Conservation (phyloP, 1,140 invertebrate species). For the Lerema accius region DNA sequence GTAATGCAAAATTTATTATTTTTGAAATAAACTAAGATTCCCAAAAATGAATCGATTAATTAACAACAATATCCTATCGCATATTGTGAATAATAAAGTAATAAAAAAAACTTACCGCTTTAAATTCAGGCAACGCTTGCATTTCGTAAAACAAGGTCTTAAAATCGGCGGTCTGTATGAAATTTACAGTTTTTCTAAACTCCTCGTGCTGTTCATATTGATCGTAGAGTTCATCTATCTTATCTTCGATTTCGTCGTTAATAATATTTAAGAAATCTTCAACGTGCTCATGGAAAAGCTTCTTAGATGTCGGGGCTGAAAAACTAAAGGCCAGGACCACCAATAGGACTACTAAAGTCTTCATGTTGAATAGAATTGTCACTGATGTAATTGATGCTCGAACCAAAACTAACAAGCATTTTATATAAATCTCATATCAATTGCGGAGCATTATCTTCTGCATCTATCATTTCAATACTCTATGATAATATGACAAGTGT, state of each 20-base stretch:
- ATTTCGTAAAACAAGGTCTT: conserved; percentile 65
- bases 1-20: too few species aligned
- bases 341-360: conserved; percentile 49
- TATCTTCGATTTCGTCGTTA: conserved; percentile 45
- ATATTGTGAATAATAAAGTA: too few species aligned
- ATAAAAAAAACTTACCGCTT: conserved; percentile 53
- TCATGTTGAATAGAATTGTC: conserved; percentile 50
- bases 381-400: too few species aligned
- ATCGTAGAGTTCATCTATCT: conserved; percentile 45
- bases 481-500: too few species aligned
- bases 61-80: too few species aligned
- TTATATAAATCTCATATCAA: too few species aligned
- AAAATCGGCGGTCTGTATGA: conserved; percentile 55
- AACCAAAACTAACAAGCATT: too few species aligned
- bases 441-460: too few species aligned
- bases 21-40: too few species aligned
- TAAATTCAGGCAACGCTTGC: conserved; percentile 70
- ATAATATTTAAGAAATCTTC: conserved; percentile 66
- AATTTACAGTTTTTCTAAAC: conserved; percentile 50
- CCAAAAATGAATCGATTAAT: too few species aligned
- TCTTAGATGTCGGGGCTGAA: conserved; percentile 62
- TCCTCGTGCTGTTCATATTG: conserved; percentile 64
- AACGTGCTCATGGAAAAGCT: conserved; percentile 67
- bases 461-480: too few species aligned
- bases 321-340: conserved; percentile 48